A percentile compares a stretch with the other conserved stretches of the same genome.
These are phyloP conservation scores for Aphyosemion australe DNA, from an alignment of 2,113 vertebrate species.

Conservation along the genomic window DNA sequence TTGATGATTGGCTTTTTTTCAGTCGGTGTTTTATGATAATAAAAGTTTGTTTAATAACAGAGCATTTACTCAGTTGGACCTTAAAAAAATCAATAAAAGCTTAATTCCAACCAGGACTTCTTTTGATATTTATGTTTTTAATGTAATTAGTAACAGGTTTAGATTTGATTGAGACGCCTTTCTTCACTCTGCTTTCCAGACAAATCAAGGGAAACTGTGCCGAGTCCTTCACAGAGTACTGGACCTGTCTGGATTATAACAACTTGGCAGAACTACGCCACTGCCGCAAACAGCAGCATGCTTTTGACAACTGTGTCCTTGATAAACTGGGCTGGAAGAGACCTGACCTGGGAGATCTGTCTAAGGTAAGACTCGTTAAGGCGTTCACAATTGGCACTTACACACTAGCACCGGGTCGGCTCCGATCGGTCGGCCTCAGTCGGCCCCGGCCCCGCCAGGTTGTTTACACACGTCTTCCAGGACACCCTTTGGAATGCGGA, in stretches of 20 bases:
- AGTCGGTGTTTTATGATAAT: too few relatives aligned
- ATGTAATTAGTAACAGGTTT: conserved; percentile 7
- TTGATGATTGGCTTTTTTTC: too few relatives aligned
- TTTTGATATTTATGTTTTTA: conserved; percentile 47
- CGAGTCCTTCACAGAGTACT: conserved; percentile 93
- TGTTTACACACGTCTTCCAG: too few relatives aligned
- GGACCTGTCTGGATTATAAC: conserved; percentile 92
- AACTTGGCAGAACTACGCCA: conserved; percentile 79
- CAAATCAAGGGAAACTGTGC: conserved; percentile 91
- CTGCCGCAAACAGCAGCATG: conserved; percentile 88
- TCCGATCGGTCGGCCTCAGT: too few relatives aligned
- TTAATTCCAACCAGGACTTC: conserved; percentile 50
- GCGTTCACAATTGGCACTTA: not conserved
- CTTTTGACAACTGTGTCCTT: conserved; percentile 93
- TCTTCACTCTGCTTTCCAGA: conserved; percentile 68
- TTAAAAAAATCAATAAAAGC: conserved; percentile 24
- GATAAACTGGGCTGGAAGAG: conserved; percentile 95
- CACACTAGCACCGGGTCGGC: too few relatives aligned
- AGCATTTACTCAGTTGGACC: not conserved
- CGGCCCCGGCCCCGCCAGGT: too few relatives aligned
- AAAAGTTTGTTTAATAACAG: not conserved
- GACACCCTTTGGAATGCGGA: too few relatives aligned
- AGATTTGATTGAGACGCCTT: conserved; percentile 12
- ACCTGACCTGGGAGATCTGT: conserved; percentile 90
- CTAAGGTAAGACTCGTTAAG: conserved; percentile 85